Conservation (phyloP, 2,888 invertebrate species). For the Dryococelus australis region DNA sequence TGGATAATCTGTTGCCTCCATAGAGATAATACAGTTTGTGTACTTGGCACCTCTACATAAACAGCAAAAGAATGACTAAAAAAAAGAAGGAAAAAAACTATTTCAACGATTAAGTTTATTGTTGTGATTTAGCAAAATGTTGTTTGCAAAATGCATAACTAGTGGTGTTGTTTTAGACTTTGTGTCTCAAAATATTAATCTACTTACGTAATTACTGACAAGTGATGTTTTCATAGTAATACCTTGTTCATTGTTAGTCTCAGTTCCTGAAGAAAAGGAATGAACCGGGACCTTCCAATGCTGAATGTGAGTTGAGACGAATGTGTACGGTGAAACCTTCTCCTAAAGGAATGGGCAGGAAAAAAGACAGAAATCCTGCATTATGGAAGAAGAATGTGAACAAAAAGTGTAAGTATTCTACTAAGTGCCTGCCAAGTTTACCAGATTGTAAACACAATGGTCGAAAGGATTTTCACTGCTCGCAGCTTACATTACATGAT, state of each 20-base stretch:
- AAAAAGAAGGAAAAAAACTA: background rate
- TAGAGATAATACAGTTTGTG: background rate
- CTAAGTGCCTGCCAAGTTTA: constrained; percentile 11
- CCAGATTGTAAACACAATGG: background rate
- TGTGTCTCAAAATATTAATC: background rate
- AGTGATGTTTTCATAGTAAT: too few species aligned
- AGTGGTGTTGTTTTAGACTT: background rate
- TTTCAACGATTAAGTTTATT: background rate
- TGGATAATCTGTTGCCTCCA: background rate
- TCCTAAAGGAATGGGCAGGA: background rate
- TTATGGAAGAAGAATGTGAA: background rate
- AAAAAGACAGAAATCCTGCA: background rate
- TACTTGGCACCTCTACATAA: background rate
- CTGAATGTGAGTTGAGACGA: background rate
- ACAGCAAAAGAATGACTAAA: background rate
- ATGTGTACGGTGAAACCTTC: background rate
- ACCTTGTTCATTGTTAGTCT: background rate
- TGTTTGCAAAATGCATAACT: background rate
- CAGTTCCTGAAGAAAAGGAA: background rate
- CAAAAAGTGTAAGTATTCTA: background rate
- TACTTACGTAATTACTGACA: too few species aligned
- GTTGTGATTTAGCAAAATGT: background rate
- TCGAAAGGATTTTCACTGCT: background rate
- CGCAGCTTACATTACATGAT: background rate
- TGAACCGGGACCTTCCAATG: background rate